A percentile compares a stretch with the other conserved stretches of the same genome.
Conservation (phyloP, 2,113 vertebrate genomes). For the Melanerpes aurifrons region DNA sequence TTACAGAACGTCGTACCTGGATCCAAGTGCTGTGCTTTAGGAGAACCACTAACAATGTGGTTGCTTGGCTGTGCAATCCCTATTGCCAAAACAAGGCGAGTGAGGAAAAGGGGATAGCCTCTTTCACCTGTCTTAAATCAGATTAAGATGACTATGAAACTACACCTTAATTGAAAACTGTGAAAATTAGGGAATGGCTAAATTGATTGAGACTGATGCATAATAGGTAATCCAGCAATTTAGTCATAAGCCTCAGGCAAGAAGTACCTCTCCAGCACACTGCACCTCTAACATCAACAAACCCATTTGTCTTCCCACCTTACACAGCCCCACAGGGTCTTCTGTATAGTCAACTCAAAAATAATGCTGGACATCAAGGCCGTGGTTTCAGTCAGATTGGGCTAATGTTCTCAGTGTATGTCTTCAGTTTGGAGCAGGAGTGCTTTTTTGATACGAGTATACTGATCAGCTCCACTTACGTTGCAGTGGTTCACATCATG, state of each 20-base stretch:
- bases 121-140: slow-evolving; percentile 48
- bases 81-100: background rate
- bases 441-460: background rate
- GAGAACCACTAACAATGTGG: background rate
- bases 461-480: background rate
- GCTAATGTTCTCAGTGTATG: background rate
- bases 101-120: slow-evolving; percentile 26
- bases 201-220: slow-evolving; percentile 42
- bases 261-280: background rate
- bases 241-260: slow-evolving; percentile 25
- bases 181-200: slow-evolving; percentile 36
- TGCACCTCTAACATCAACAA: background rate
- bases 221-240: background rate
- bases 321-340: background rate
- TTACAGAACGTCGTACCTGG: background rate
- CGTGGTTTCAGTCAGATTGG: background rate
- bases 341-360: background rate
- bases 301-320: background rate
- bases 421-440: background rate
- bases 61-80: background rate
- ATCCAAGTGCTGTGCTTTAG: background rate
- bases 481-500: background rate
- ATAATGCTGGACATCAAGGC: background rate
- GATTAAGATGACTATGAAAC: slow-evolving; percentile 26
- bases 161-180: slow-evolving; percentile 64